Base-by-base conservation (phyloP, 2,888 invertebrate genomes). In the Agrotis ipsilon region DNA sequence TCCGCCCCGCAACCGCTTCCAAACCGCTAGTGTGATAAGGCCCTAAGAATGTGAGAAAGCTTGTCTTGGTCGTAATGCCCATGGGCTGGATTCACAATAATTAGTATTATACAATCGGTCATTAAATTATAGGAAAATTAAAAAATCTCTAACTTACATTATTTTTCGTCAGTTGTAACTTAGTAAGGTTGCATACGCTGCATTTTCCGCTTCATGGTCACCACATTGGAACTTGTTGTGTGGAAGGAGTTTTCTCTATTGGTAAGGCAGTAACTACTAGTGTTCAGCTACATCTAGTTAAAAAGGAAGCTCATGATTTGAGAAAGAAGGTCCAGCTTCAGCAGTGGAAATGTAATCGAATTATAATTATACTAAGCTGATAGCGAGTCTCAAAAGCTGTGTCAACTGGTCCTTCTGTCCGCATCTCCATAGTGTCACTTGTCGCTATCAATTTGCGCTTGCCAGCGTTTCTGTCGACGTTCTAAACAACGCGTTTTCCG, bases 371-470 rank as follows among this genome's bases (percentile, higher is more conserved):
- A 32, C 27, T 32, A 32, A 32, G 6, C 27, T 32, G 52, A 3
- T 24, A 24, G 9, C 27, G 2, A 43, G n/a, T 14, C 0, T 43
- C 4, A 11, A 7, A 16, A 24, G 51, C 52, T 27, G 62, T 11
- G 2, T 57, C 16, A 27, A 51, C 9, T 72, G 18, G 51, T 21
- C 21, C 64, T 81, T 78, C 78, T 77, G 67, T 39, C 0, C 4
- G 2, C 16, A 52, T n/a, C 49, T 21, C 21, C 27, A 2, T 1
- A 46, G 14, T 81, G 83, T 82, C 84, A 83, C 85, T 83, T 83
- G 88, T 90, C 89, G 91, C 92, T 94, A 94, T 94, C 93, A 93
- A 94, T 93, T 92, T 91, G 91, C 92, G 91, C 91, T 92, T 27
- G 55, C 81, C 61, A 78, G 92, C 92, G 90, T 91, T 93, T 90